phyloP scores from a whole-genome alignment of 2,113 vertebrate species.

The Pseudopipra pipra region DNA sequence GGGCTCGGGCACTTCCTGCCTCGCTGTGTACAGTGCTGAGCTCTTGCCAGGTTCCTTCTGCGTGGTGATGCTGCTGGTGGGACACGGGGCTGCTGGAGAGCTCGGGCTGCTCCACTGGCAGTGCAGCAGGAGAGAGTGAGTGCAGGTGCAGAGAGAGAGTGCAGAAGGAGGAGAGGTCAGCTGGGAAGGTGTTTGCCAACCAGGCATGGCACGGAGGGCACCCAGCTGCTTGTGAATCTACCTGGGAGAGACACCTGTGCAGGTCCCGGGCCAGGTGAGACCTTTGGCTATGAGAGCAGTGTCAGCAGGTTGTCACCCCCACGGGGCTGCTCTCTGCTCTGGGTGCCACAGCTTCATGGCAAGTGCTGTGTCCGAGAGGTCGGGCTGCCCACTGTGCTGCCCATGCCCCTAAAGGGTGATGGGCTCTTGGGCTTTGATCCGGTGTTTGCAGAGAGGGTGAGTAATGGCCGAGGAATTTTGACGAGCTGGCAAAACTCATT shows the following conservation, averaged over 20 bases:
- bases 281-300: background rate
- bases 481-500: constrained; percentile 35
- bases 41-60: background rate
- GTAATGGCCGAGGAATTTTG: constrained; percentile 42
- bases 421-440: background rate
- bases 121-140: background rate
- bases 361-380: background rate
- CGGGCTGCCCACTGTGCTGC: rapidly evolving
- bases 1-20: background rate
- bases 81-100: background rate
- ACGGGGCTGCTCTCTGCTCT: background rate
- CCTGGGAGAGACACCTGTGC: background rate
- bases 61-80: background rate
- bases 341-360: background rate
- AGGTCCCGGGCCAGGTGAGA: background rate
- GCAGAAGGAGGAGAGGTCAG: background rate
- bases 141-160: background rate
- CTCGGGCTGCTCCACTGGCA: background rate
- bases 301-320: background rate
- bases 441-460: constrained; percentile 19
- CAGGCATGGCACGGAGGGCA: background rate
- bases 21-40: rapidly evolving
- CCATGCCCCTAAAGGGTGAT: background rate
- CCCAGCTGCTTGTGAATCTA: background rate
- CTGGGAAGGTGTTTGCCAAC: background rate